Base-by-base conservation (phyloP, 1,140 invertebrate species). In the Holcopasites calliopsidis region DNA sequence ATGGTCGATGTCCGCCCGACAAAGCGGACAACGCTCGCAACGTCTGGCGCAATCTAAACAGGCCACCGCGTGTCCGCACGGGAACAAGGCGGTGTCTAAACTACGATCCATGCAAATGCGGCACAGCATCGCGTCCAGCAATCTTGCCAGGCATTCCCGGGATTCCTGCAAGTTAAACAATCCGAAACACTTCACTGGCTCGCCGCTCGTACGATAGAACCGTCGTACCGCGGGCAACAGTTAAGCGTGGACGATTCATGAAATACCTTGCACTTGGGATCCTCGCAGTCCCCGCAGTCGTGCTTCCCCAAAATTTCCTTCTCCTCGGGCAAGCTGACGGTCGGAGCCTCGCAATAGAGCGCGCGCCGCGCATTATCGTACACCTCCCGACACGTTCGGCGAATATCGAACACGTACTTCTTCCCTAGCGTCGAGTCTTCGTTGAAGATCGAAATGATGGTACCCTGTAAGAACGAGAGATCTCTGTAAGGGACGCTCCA, bases 371-470 rank as follows among this genome's bases (percentile, higher is more conserved):
- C 96, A 89, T 96, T 95, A 90, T 97, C 96, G 89, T 97, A 96
- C 23, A 97, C 96, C 92, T 98, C 96, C 60, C 96, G 93, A 82
- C 96, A 97, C 33, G 96, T 97, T 85, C 96, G 93, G 35, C 95
- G 93, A 77, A 97, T 97, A 89, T 98, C 96, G 91, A 97, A 97
- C 35, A 97, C 96, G 90, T 97, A 98, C 49, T 96, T 96, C 80
- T 97, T 96, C 5, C 96, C 96, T 40, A 96, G 88, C 3, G 95
- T 95, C 33, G 96, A 96, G 84, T 97, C 96, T 90, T 97, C 96
- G 91, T 97, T 97, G 92, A 97, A 97, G 88, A 97, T 96, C 1
- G 96, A 97, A 66, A 96, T 96, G 83, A 98, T 96, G n/a, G 96
- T 97, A 66, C 97, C 97, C 93, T 94, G 90, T 16, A 82, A 70